These are phyloP conservation scores for Odontesthes bonariensis DNA, from an alignment of 2,113 vertebrate genomes.

Conservation along the genomic window DNA sequence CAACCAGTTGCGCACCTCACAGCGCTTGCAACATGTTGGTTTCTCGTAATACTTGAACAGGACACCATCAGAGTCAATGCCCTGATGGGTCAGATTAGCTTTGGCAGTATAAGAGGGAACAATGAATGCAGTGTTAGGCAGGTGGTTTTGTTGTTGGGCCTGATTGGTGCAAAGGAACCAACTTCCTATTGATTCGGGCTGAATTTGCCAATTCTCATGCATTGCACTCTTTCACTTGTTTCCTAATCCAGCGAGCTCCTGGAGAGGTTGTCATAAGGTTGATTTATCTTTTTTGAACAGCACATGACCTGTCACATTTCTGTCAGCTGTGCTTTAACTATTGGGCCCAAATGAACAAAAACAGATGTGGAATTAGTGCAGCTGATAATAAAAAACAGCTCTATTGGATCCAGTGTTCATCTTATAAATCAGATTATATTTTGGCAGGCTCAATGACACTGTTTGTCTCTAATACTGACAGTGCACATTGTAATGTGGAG, in stretches of 20 bases:
- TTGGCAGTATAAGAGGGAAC: too few species aligned
- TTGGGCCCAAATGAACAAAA: background rate
- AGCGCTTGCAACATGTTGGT: too few species aligned
- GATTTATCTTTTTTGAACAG: background rate
- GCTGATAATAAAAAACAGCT: constrained; percentile 16
- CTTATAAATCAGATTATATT: constrained; percentile 1
- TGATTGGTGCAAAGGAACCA: too few species aligned
- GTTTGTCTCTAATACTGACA: constrained; percentile 13
- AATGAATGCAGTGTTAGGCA: too few species aligned
- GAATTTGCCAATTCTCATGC: too few species aligned
- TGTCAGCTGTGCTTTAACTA: background rate
- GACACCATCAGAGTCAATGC: too few species aligned
- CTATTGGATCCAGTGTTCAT: background rate
- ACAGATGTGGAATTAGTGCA: constrained; percentile 5
- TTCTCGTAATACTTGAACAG: too few species aligned
- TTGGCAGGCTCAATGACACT: background rate
- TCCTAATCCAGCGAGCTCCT: background rate
- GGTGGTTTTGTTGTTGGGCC: too few species aligned
- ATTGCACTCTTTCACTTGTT: background rate
- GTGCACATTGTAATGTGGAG: background rate
- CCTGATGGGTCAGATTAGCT: too few species aligned
- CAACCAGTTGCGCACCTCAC: too few species aligned
- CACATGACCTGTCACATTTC: background rate
- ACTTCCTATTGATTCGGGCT: too few species aligned
- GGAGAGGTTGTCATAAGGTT: background rate